Percentiles rank a stretch among this genome's conserved stretches.
Conservation (phyloP, 2,797 vertebrate species). For the Hydrophis major region DNA sequence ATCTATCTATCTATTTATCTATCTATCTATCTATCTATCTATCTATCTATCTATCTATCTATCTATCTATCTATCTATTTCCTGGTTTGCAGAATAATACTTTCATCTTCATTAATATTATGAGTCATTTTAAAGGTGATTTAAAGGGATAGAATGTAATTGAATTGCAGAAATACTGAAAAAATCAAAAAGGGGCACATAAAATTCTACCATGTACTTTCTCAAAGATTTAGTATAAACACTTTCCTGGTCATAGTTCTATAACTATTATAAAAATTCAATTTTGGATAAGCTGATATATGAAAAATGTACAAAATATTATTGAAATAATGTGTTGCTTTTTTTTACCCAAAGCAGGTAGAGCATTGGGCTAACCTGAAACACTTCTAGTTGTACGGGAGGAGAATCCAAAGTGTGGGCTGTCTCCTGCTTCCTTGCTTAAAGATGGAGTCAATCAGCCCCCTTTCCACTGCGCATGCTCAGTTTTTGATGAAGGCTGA, state of each 20-base stretch:
- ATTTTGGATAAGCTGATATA: background rate
- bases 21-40: no score
- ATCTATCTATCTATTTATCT: no score
- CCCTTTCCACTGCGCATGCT: no score
- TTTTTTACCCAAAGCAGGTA: no score
- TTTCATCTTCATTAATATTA: background rate
- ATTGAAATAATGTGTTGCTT: background rate
- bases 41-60: no score
- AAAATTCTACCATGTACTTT: background rate
- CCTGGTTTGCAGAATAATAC: background rate
- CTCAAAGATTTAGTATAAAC: background rate
- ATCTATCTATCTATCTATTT: no score
- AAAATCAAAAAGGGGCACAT: background rate
- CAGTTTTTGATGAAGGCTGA: no score
- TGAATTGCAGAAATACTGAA: background rate
- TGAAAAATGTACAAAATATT: background rate
- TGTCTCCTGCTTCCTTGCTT: no score
- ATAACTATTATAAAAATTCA: background rate
- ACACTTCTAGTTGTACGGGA: no score
- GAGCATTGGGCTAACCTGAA: no score
- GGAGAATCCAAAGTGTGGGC: no score
- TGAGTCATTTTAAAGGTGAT: background rate
- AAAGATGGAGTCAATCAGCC: no score
- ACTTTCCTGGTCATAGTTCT: background rate
- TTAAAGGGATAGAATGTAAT: background rate